These are phyloP conservation scores for Zeus faber DNA, from an alignment of 2,113 vertebrate genomes.

Conservation along the genomic window DNA sequence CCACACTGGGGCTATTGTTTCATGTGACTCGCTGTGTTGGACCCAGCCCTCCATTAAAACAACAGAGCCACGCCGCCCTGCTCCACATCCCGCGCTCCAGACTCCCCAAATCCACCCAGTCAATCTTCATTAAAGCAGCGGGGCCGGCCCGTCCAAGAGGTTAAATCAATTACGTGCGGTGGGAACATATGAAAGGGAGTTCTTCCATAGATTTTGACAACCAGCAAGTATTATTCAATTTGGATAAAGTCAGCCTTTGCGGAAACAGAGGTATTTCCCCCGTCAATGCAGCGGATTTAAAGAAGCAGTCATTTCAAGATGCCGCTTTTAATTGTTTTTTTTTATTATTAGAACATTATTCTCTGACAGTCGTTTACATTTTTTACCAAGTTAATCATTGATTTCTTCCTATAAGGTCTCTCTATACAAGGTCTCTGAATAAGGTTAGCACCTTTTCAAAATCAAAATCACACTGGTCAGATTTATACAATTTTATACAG, in stretches of 20 bases:
- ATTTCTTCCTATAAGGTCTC: no score
- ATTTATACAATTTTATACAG: no score
- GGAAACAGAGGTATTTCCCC: background rate
- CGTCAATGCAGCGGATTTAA: background rate
- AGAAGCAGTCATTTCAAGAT: constrained; percentile 8
- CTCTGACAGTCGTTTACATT: no score
- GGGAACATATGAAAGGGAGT: background rate
- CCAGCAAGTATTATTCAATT: background rate
- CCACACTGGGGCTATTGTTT: constrained; percentile 79
- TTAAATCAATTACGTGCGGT: constrained; percentile 5
- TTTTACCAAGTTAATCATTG: no score
- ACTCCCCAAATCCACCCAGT: constrained; percentile 36
- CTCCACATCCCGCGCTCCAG: constrained; percentile 51
- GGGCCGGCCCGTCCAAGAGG: constrained; percentile 17
- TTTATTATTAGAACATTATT: no score
- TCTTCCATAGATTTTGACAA: background rate
- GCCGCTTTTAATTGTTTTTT: no score
- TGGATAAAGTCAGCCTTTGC: background rate
- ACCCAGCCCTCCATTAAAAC: constrained; percentile 62
- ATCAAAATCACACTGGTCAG: no score
- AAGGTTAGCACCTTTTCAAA: no score
- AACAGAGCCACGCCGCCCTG: constrained; percentile 58
- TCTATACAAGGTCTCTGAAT: no score
- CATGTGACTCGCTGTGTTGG: constrained; percentile 70
- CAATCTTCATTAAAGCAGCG: constrained; percentile 11